A percentile compares a stretch with the other conserved stretches of the same genome.
phyloP scores from a whole-genome alignment of 2,113 vertebrate species.

The Rhea americana region DNA sequence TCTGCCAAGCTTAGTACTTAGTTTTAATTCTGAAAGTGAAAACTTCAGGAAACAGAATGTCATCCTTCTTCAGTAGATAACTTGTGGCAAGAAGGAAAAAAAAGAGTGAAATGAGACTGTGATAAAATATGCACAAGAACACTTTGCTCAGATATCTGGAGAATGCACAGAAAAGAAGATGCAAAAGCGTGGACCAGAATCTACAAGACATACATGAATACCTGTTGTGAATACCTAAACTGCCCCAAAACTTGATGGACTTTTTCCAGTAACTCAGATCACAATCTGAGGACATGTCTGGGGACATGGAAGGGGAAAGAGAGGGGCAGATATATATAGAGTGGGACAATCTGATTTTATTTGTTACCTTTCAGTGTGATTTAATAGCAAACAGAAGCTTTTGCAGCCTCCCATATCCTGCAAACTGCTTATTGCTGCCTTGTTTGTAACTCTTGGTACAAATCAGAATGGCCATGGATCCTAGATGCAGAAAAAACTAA shows the following conservation, averaged over 20 bases:
- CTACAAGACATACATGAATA: neutral
- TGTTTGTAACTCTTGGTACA: neutral
- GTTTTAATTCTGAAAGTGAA: neutral
- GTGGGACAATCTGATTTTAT: neutral
- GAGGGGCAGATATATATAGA: neutral
- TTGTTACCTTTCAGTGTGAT: neutral
- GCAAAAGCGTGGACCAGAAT: neutral
- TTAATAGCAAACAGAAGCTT: neutral
- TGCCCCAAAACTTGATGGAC: neutral
- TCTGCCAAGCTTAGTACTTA: neutral
- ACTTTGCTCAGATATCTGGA: neutral
- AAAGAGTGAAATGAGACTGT: neutral
- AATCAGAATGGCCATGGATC: neutral
- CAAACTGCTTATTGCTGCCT: neutral
- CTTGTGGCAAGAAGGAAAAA: neutral
- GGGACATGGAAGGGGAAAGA: accelerated
- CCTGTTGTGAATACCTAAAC: neutral
- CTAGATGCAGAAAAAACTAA: neutral
- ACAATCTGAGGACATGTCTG: neutral
- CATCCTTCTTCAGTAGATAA: neutral
- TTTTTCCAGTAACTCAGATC: neutral
- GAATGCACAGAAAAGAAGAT: neutral
- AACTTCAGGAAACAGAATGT: neutral
- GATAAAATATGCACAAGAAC: neutral
- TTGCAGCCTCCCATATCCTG: neutral